Percentiles rank a stretch among this genome's conserved stretches.
phyloP scores from a whole-genome alignment of 2,797 vertebrate species.

The Helarctos malayanus region DNA sequence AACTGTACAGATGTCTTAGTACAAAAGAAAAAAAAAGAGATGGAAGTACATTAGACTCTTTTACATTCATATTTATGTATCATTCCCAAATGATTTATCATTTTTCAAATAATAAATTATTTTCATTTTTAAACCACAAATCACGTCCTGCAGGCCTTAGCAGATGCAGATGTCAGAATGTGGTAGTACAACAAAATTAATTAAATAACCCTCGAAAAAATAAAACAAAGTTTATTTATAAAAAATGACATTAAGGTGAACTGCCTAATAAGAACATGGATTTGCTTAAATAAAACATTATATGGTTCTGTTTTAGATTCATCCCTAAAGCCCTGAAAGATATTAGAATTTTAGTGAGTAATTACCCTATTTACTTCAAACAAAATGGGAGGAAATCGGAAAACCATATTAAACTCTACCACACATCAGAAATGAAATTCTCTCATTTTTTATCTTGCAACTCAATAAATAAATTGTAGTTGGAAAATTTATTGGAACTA shows the following conservation, averaged over 20 bases:
- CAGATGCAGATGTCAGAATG: conserved; percentile 75
- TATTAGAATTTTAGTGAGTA: conserved; percentile 86
- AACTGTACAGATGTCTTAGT: neutral
- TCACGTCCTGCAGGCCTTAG: conserved; percentile 72
- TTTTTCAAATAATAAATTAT: conserved; percentile 76
- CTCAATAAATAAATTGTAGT: conserved; percentile 75
- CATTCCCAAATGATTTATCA: conserved; percentile 62
- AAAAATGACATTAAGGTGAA: conserved; percentile 83
- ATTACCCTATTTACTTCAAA: conserved; percentile 81
- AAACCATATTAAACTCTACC: conserved; percentile 78
- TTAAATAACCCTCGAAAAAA: conserved; percentile 82
- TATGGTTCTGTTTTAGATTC: conserved; percentile 82
- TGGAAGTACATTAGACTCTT: neutral
- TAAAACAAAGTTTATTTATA: conserved; percentile 79
- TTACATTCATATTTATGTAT: conserved; percentile 62
- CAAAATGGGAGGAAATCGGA: conserved; percentile 72
- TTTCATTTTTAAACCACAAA: conserved; percentile 77
- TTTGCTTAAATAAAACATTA: conserved; percentile 81
- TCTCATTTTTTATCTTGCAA: conserved; percentile 77
- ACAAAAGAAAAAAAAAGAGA: conserved; percentile 28
- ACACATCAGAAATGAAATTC: conserved; percentile 79
- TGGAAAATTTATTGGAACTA: conserved; percentile 73
- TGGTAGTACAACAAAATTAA: conserved; percentile 72
- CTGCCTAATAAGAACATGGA: conserved; percentile 75
- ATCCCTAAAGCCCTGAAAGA: conserved; percentile 78